These are phyloP conservation scores for Palloptera scutellata DNA, from an alignment of 2,888 invertebrate species.

Conservation along the genomic window DNA sequence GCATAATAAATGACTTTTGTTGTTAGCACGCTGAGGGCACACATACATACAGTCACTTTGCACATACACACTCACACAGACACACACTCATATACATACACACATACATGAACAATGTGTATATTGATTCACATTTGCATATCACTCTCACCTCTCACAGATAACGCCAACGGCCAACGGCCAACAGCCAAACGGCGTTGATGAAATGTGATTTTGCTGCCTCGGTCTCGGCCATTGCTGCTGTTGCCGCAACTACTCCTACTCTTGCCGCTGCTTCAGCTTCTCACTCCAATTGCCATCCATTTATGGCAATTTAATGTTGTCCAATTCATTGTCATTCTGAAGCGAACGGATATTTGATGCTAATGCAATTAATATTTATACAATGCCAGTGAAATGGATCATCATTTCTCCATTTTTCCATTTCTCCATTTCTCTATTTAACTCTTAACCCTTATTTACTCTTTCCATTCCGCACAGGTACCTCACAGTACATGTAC, in stretches of 20 bases:
- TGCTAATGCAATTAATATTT: conserved; percentile 45
- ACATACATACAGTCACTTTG: not conserved
- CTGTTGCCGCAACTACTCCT: not conserved
- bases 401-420: conserved; percentile 16
- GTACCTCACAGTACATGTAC: conserved; percentile 87
- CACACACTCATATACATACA: not conserved
- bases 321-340: not conserved
- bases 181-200: too few relatives aligned
- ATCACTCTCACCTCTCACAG: not conserved
- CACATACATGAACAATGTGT: not conserved
- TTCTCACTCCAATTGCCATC: too few relatives aligned
- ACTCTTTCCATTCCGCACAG: conserved; percentile 41
- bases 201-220: too few relatives aligned
- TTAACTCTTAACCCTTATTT: not conserved
- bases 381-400: conserved; percentile 38
- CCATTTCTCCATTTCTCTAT: not conserved
- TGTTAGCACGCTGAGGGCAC: not conserved
- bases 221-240: not conserved
- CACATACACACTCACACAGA: not conserved
- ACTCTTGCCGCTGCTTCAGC: too few relatives aligned
- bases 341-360: not conserved
- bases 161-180: too few relatives aligned
- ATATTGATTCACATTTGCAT: not conserved
- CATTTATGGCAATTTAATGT: conserved; percentile 23
- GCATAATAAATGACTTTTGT: conserved; percentile 33